Conservation (phyloP, 1,140 invertebrate genomes). For the Apocrypta bakeri region DNA sequence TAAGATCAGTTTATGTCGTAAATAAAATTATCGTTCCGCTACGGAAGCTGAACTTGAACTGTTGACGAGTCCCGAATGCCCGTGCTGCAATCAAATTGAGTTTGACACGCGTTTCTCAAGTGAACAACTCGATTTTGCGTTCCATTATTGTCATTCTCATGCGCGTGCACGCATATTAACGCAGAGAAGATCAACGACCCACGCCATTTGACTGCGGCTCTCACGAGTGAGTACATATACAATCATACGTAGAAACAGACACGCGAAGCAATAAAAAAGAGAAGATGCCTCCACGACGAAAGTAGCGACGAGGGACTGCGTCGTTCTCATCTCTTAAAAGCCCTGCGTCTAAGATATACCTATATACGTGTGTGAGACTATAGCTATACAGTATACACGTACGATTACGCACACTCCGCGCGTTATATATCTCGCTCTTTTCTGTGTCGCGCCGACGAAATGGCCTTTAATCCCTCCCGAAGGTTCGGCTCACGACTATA, state of each 20-base stretch:
- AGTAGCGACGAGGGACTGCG: background rate
- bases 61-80: background rate
- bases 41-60: no score
- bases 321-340: conserved; percentile 9
- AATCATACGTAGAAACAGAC: no score
- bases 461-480: conserved; percentile 17
- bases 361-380: no score
- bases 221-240: background rate
- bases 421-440: background rate
- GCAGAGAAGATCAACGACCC: conserved; percentile 25
- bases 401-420: background rate
- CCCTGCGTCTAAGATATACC: background rate
- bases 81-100: background rate
- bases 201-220: background rate
- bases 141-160: background rate
- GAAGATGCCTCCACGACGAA: conserved; percentile 20
- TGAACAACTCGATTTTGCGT: background rate
- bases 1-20: background rate
- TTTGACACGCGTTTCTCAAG: conserved; percentile 15
- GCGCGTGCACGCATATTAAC: background rate
- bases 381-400: no score
- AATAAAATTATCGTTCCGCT: background rate
- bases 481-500: background rate
- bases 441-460: background rate
- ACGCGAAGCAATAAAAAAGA: conserved; percentile 12